Evolutionary conservation across 2,888 invertebrate species (phyloP).

Genomic region (Andrena hattorfiana): DNA sequence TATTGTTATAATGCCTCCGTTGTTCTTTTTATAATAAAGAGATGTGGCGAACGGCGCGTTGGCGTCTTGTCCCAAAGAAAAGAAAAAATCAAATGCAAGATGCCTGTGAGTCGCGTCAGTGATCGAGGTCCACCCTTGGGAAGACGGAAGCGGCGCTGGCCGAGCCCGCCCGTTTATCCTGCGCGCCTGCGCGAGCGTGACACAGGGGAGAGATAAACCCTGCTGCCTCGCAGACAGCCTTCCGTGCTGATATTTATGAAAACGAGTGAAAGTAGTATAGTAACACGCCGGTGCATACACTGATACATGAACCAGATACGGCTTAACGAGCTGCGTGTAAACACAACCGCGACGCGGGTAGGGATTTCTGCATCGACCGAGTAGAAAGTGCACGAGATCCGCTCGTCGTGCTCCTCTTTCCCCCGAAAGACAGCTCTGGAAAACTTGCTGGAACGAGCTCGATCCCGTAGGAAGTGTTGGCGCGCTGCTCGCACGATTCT

Average conservation of each 20-base stretch:
- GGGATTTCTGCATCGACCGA: neutral
- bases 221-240: neutral
- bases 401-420: neutral
- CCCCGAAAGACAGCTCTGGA: neutral
- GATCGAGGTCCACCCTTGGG: neutral
- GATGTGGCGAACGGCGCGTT: constrained; percentile 70
- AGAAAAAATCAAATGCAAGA: constrained; percentile 5
- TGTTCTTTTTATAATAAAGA: constrained; percentile 74
- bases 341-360: neutral
- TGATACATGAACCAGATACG: constrained; percentile 45
- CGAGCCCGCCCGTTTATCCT: neutral
- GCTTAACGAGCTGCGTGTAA: constrained; percentile 23
- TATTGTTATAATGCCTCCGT: constrained; percentile 66
- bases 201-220: neutral
- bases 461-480: neutral
- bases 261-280: constrained; percentile 62
- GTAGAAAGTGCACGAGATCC: constrained; percentile 23
- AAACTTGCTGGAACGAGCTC: neutral
- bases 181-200: constrained; percentile 35
- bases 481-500: too few relatives aligned
- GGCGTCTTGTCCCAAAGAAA: constrained; percentile 77
- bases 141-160: too few relatives aligned
- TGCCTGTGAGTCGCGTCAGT: neutral
- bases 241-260: constrained; percentile 42
- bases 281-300: constrained; percentile 29